Percentiles rank a stretch among this genome's conserved stretches.
phyloP scores from a whole-genome alignment of 1,140 invertebrate species.

The Drosophila truncata region DNA sequence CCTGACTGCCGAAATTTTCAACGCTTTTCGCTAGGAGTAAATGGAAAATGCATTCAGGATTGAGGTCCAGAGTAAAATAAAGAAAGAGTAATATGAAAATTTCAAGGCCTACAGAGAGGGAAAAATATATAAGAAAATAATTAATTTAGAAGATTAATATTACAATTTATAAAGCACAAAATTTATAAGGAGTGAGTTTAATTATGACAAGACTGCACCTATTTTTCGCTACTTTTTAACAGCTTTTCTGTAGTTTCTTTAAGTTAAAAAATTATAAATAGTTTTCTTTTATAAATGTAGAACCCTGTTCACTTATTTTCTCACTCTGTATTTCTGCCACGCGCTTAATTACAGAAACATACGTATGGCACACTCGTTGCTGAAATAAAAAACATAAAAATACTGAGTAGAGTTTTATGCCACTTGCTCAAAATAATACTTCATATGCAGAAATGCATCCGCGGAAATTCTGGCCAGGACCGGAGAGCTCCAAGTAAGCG shows the following conservation, averaged over 20 bases:
- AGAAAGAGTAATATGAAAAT: slow-evolving; percentile 1
- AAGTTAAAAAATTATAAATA: too few relatives aligned
- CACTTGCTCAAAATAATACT: slow-evolving; percentile 56
- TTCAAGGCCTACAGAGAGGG: not conserved
- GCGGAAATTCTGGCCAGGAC: slow-evolving; percentile 5
- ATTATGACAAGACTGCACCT: too few relatives aligned
- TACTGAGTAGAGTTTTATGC: slow-evolving; percentile 15
- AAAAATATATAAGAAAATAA: not conserved
- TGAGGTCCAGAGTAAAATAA: not conserved
- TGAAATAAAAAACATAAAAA: slow-evolving; percentile 31
- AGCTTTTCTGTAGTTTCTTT: too few relatives aligned
- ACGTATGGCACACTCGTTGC: not conserved
- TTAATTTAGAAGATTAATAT: not conserved
- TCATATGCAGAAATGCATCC: slow-evolving; percentile 47
- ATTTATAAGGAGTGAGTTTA: too few relatives aligned
- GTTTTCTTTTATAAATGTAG: not conserved
- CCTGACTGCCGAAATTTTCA: slow-evolving; percentile 57
- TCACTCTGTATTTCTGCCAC: slow-evolving; percentile 19
- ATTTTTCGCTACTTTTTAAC: too few relatives aligned
- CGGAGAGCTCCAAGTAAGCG: slow-evolving; percentile 61
- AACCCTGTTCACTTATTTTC: not conserved
- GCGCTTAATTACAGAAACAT: slow-evolving; percentile 33
- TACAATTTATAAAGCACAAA: not conserved
- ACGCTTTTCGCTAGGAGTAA: slow-evolving; percentile 37
- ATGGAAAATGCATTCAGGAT: slow-evolving; percentile 54